These are phyloP conservation scores for Plagiodera versicolora DNA, from an alignment of 2,888 invertebrate genomes.

Conservation along the genomic window DNA sequence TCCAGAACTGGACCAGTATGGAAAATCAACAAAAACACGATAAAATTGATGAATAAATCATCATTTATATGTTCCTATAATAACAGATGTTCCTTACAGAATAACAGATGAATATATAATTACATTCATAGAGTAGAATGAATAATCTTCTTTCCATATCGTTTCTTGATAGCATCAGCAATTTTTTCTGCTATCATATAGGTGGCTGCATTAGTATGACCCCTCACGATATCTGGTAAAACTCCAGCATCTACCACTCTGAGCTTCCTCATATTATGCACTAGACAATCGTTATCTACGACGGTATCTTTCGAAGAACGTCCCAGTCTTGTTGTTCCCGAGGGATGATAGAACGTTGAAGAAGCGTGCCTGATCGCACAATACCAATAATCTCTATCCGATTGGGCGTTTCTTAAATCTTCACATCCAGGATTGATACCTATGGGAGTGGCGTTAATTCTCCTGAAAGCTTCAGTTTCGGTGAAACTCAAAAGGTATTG, in stretches of 20 bases:
- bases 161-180: slow-evolving; percentile 18
- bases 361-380: slow-evolving; percentile 55
- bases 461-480: slow-evolving; percentile 62
- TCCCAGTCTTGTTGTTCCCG: slow-evolving; percentile 61
- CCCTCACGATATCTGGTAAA: slow-evolving; percentile 58
- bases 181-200: slow-evolving; percentile 60
- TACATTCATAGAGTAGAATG: no score
- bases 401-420: slow-evolving; percentile 53
- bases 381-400: slow-evolving; percentile 55
- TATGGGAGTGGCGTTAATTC: slow-evolving; percentile 59
- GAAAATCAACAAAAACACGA: no score
- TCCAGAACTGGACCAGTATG: no score
- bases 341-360: slow-evolving; percentile 56
- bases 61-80: no score
- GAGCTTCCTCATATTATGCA: slow-evolving; percentile 57
- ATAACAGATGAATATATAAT: neutral
- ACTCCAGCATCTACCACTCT: slow-evolving; percentile 60
- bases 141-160: neutral
- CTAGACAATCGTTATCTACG: slow-evolving; percentile 58
- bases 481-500: slow-evolving; percentile 43
- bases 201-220: slow-evolving; percentile 58
- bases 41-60: no score
- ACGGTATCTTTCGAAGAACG: slow-evolving; percentile 56
- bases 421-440: slow-evolving; percentile 25
- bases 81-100: no score